Conservation (phyloP, 2,797 vertebrate genomes). For the Gephyroberyx darwinii region DNA sequence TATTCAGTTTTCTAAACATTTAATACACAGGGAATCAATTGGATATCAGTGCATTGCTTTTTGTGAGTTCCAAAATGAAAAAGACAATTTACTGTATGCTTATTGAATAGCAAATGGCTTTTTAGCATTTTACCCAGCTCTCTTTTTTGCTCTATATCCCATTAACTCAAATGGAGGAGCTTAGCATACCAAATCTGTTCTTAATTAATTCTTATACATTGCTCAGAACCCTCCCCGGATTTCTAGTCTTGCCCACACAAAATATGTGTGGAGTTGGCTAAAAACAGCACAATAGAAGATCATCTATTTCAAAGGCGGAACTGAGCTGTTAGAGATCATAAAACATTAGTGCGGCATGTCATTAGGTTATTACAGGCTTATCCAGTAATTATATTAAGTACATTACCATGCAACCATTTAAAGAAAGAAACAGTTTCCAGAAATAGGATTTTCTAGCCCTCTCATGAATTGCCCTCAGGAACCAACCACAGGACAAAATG, state of each 20-base stretch:
- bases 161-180: slow-evolving; percentile 71
- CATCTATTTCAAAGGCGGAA: slow-evolving; percentile 69
- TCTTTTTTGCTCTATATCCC: slow-evolving; percentile 67
- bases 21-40: slow-evolving; percentile 35
- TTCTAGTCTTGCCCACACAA: slow-evolving; percentile 65
- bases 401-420: slow-evolving; percentile 60
- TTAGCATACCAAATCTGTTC: slow-evolving; percentile 79
- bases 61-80: slow-evolving; percentile 32
- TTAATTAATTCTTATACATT: slow-evolving; percentile 79
- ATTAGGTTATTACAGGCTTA: slow-evolving; percentile 73
- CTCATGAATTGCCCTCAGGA: slow-evolving; percentile 55
- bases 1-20: slow-evolving; percentile 19
- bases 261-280: slow-evolving; percentile 65
- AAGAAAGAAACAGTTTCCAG: slow-evolving; percentile 54
- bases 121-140: slow-evolving; percentile 62
- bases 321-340: slow-evolving; percentile 75
- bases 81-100: slow-evolving; percentile 47
- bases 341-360: slow-evolving; percentile 74
- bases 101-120: slow-evolving; percentile 63
- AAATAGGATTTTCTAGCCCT: slow-evolving; percentile 70
- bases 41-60: slow-evolving; percentile 50
- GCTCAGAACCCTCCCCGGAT: slow-evolving; percentile 69
- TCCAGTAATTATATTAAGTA: slow-evolving; percentile 76
- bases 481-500: slow-evolving; percentile 60
- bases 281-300: slow-evolving; percentile 69